Evolutionary conservation across 2,797 vertebrate genomes (phyloP).

Genomic region (Vespertilio murinus): DNA sequence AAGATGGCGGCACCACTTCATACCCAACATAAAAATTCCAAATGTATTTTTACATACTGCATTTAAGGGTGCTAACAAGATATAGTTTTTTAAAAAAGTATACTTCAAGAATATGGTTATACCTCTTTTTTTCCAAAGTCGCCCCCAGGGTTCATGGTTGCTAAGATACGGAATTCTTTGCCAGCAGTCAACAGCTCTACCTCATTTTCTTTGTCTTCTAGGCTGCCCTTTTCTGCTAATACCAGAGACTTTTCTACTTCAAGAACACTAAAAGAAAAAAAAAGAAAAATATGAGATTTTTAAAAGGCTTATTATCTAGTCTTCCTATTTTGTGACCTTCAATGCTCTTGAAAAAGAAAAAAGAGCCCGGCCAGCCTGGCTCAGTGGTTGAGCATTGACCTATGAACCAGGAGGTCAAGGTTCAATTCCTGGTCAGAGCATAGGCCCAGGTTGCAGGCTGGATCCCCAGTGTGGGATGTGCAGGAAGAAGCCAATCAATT

Average conservation of each 20-base stretch:
- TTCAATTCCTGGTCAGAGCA: too few species aligned
- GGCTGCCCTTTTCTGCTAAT: constrained; percentile 95
- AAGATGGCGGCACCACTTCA: background rate
- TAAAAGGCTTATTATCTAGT: background rate
- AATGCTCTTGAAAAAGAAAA: background rate
- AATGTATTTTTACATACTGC: background rate
- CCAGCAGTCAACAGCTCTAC: constrained; percentile 93
- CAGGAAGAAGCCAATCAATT: too few species aligned
- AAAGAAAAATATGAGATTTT: background rate
- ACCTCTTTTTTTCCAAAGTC: constrained; percentile 99
- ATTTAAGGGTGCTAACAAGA: background rate
- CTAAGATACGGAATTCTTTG: constrained; percentile 91
- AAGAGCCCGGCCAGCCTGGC: background rate
- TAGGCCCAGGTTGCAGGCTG: too few species aligned
- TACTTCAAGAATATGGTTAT: constrained; percentile 42
- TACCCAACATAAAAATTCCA: background rate
- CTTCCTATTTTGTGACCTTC: background rate
- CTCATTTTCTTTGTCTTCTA: constrained; percentile 90
- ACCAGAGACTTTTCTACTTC: constrained; percentile 94
- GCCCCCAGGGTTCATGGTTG: constrained; percentile 99
- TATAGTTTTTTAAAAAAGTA: background rate
- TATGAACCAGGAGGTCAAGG: too few species aligned
- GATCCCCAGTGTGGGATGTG: too few species aligned
- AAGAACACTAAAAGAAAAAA: constrained; percentile 88
- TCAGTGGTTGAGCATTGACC: too few species aligned